These are phyloP conservation scores for Chelonia mydas DNA, from an alignment of 2,797 vertebrate genomes.

Conservation along the genomic window DNA sequence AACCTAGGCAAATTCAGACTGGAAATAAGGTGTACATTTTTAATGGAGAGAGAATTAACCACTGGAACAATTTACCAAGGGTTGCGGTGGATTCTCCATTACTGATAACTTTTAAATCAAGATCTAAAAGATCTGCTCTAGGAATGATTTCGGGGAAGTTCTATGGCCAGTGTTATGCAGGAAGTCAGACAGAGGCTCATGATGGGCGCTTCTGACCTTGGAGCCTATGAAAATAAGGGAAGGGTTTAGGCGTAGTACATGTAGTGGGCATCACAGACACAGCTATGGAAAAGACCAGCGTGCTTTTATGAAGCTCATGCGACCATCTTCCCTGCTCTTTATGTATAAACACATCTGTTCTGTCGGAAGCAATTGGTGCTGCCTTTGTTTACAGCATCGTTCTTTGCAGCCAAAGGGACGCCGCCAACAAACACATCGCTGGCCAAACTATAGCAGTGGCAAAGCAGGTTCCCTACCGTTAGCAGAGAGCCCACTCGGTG, in stretches of 20 bases:
- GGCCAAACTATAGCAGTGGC: fast-evolving
- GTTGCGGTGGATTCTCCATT: no score
- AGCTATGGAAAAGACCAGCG: neutral
- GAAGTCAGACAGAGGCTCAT: no score
- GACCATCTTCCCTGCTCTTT: neutral
- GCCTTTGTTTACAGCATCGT: neutral
- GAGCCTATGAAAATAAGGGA: neutral
- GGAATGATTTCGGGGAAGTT: no score
- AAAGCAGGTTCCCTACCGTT: neutral
- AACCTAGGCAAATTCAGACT: no score
- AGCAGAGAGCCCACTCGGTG: neutral
- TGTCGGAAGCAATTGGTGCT: neutral
- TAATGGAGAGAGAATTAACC: no score
- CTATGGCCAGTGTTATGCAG: no score
- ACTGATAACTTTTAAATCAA: no score
- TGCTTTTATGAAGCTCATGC: neutral
- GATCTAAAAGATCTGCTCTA: no score
- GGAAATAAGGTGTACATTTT: no score
- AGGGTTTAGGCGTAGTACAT: neutral
- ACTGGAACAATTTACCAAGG: no score
- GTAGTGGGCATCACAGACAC: fast-evolving
- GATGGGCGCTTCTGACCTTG: no score
- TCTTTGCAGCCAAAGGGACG: neutral
- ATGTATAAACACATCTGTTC: neutral
- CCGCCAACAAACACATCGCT: neutral